Conservation (phyloP, 2,113 vertebrate species). For the Trematomus loennbergii region DNA sequence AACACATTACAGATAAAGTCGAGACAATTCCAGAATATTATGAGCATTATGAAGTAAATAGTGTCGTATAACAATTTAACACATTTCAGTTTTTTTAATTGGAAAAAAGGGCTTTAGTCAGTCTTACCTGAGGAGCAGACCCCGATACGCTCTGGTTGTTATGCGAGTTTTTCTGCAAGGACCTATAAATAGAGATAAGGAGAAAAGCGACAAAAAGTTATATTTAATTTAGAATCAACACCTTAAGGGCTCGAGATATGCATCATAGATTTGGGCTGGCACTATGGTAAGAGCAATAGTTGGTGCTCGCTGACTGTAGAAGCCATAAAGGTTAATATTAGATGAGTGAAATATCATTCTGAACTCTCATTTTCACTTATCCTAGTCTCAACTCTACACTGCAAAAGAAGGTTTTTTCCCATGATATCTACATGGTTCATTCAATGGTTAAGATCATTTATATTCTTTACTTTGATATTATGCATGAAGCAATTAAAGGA, state of each 20-base stretch:
- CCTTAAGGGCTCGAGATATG: neutral
- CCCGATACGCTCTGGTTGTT: constrained; percentile 90
- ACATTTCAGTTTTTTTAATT: too few species aligned
- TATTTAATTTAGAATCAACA: neutral
- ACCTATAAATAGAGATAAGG: constrained; percentile 83
- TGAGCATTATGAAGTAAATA: neutral
- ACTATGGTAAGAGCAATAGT: neutral
- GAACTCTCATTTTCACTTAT: neutral
- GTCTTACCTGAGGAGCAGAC: constrained; percentile 92
- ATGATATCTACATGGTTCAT: neutral
- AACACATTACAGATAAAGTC: neutral
- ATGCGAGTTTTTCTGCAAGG: constrained; percentile 94
- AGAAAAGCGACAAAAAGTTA: constrained; percentile 24
- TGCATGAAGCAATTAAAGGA: neutral
- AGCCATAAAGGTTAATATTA: too few species aligned
- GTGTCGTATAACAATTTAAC: too few species aligned
- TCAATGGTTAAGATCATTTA: neutral
- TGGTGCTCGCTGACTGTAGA: neutral
- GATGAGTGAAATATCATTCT: neutral
- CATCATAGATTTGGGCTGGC: neutral
- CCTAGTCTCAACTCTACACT: neutral
- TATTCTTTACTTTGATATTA: neutral
- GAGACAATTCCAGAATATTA: too few species aligned
- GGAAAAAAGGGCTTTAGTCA: neutral
- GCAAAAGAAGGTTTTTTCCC: neutral